Base-by-base conservation (phyloP, 2,888 invertebrate genomes). In the Luperina nickerlii region DNA sequence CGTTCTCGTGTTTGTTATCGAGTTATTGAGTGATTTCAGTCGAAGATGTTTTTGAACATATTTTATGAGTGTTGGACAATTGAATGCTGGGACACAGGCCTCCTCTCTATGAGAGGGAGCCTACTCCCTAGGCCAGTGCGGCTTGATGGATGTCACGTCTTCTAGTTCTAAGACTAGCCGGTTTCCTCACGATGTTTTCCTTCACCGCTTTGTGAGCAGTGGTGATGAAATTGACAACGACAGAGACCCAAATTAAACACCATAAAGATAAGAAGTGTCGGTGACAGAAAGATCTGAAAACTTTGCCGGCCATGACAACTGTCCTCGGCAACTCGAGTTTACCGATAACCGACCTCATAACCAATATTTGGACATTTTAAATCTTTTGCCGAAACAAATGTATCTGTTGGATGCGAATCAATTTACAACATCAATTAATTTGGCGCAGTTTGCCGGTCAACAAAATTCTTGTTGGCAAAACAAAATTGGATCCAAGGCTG, bases 321-420 rank as follows among this genome's bases (percentile, higher is more conserved):
- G 85, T 86, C 89, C 81, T 83, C 88, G 79, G 78, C 78, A 79
- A 85, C 83, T 93, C 51, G 57, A 70, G 66, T 87, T 96, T 96
- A 95, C 95, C 95, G 96, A 93, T 95, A 95, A 82, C 90, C 92
- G 95, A 95, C 95, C 96, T 93, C 94, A 92, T 95, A 68, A 95
- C 95, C 95, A 95, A 95, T 95, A 94, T 95, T 95, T 90, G 92
- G 90, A 91, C 92, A 92, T 91, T 92, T 94, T 93, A 91, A 93
- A 92, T 93, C 91, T 93, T 92, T 90, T 85, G 84, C 88, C 89
- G 90, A 91, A 90, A 92, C 92, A 92, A 93, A 94, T 92, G 91
- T 91, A 90, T 86, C 86, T 70, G 68, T 68, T 74, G 71, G 51
- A 70, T 85, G 60, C 76, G 63, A 87, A 85, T 87, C 72, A 68